These are phyloP conservation scores for Pomacea maculata DNA, from an alignment of 1,140 invertebrate species.

Conservation along the genomic window DNA sequence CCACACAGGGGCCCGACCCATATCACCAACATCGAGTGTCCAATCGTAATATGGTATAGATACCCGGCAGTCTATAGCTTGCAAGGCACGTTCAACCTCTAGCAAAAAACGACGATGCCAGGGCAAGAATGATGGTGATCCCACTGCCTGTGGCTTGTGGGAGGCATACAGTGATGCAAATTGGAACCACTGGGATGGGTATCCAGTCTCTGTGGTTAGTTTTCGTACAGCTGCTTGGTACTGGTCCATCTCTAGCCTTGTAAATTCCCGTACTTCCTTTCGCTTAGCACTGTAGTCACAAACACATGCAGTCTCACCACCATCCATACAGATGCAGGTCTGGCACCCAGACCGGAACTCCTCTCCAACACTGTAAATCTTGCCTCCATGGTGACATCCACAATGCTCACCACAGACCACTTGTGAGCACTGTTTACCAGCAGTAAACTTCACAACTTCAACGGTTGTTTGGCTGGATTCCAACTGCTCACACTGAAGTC, in stretches of 20 bases:
- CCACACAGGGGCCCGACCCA: conserved; percentile 48
- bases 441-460: conserved; percentile 43
- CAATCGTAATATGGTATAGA: conserved; percentile 58
- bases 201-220: conserved; percentile 35
- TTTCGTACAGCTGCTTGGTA: conserved; percentile 41
- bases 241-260: conserved; percentile 36
- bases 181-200: conserved; percentile 47
- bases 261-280: conserved; percentile 53
- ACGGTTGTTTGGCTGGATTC: conserved; percentile 27
- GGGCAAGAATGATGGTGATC: conserved; percentile 44
- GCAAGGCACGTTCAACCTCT: conserved; percentile 46
- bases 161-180: conserved; percentile 46
- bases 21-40: conserved; percentile 52
- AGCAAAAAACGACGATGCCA: conserved; percentile 53
- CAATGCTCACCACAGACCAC: conserved; percentile 41
- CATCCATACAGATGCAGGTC: conserved; percentile 41
- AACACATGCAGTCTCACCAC: conserved; percentile 31
- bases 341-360: conserved; percentile 48
- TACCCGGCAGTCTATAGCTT: conserved; percentile 46
- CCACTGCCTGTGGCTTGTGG: conserved; percentile 50
- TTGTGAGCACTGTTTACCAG: conserved; percentile 44
- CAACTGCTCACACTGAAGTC: conserved; percentile 38
- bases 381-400: conserved; percentile 46
- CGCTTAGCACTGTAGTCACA: conserved; percentile 36
- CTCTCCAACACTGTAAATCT: conserved; percentile 40